Conservation (phyloP, 2,888 invertebrate species). For the Aphelenchoides bicaudatus region DNA sequence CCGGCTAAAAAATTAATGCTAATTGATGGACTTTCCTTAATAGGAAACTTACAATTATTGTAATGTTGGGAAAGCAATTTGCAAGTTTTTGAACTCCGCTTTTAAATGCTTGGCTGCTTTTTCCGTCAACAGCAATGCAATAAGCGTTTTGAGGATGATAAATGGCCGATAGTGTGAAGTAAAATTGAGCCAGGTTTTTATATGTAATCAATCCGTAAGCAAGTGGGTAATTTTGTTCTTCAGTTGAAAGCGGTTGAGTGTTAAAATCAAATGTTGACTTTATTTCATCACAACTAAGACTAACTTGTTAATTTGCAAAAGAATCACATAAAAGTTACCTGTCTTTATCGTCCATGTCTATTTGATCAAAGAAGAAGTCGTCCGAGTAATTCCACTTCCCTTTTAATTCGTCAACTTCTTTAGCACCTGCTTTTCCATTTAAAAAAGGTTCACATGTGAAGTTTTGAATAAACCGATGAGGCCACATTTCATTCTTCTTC, state of each 20-base stretch:
- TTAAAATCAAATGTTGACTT: slow-evolving; percentile 23
- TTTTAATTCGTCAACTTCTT: too few species aligned
- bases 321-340: too few species aligned
- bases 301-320: too few species aligned
- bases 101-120: slow-evolving; percentile 34
- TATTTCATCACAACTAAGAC: slow-evolving; percentile 20
- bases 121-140: slow-evolving; percentile 46
- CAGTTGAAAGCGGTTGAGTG: slow-evolving; percentile 22
- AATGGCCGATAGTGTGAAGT: slow-evolving; percentile 42
- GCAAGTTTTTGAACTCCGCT: slow-evolving; percentile 31
- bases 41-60: slow-evolving; percentile 43
- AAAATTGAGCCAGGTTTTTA: slow-evolving; percentile 33
- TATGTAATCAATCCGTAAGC: slow-evolving; percentile 26
- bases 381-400: too few species aligned
- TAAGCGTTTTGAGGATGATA: slow-evolving; percentile 54
- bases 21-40: neutral
- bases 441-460: too few species aligned
- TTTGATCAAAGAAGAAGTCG: too few species aligned
- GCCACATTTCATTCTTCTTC: too few species aligned
- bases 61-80: slow-evolving; percentile 44
- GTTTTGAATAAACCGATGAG: too few species aligned
- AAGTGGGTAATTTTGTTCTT: slow-evolving; percentile 29
- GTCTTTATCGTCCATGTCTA: too few species aligned
- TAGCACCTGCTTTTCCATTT: too few species aligned
- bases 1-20: neutral